Evolutionary conservation across 2,113 vertebrate genomes (phyloP), one percentile per base, ranked within the genome.

Genomic region (Hyperopisus bebe): DNA sequence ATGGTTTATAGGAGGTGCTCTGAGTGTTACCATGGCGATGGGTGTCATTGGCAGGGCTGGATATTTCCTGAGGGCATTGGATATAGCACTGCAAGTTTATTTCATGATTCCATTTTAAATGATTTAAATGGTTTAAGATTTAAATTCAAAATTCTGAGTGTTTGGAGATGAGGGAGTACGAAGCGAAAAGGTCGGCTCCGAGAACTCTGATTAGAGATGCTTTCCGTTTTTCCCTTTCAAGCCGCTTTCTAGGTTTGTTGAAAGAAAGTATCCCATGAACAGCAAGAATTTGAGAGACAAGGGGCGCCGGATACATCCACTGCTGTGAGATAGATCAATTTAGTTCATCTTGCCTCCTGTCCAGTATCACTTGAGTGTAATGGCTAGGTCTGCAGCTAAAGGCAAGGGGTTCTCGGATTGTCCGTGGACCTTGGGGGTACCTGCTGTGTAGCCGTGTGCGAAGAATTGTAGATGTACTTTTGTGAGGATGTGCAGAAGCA

Each of bases 21-120:
- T 91, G 89, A 90, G 88, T 35, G 91, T 95, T 92, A 88, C 94
- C 89, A 91, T 92, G 90, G 92, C 89, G 92, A 94, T 92, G 87
- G 3, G 35, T 44, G 88, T 92, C 89, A 90, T 91, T 91, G 91
- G 91, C 91, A 91, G 92, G 35, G 46, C 21, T 46, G 77, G 77
- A 89, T 90, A 91, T 93, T 90, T 89, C 90, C 91, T 77, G 86
- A 93, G 91, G 86, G 70, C 91, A 31, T 84, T 91, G 91, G 86
- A 92, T 92, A 90, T 89, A 92, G 66, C 21, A 17, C 86, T 51
- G 91, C 88, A 58, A 92, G 90, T 91, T 48, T 92, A 77, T 85
- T 50, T 21, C 77, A 88, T 89, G n/a, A 90, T 44, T 50, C 82
- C 39, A n/a, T 93, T 94, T 89, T 89, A 80, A 80, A 47, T 47